Evolutionary conservation across 2,888 invertebrate genomes (phyloP).

Genomic region (Sylvicola fuscatus): DNA sequence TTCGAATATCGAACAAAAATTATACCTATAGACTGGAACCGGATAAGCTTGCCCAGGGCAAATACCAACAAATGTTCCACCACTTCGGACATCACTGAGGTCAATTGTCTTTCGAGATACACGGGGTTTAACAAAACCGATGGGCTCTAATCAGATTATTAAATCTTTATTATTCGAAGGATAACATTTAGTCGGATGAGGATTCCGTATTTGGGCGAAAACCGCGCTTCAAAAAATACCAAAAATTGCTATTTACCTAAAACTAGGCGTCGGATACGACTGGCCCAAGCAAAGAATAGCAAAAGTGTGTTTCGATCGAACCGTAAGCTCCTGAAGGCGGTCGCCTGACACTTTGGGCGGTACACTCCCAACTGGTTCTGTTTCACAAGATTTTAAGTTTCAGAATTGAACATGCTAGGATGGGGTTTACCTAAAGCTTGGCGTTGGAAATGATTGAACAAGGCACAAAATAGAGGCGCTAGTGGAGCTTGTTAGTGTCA

Average conservation of each 20-base stretch:
- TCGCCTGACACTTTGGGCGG: slow-evolving; percentile 27
- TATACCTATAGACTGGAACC: slow-evolving; percentile 43
- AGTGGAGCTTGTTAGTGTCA: slow-evolving; percentile 12
- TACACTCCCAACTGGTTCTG: slow-evolving; percentile 31
- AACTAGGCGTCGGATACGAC: slow-evolving; percentile 31
- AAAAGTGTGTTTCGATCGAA: slow-evolving; percentile 12
- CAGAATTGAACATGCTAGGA: too few relatives aligned
- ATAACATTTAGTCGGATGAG: too few relatives aligned
- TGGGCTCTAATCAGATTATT: slow-evolving; percentile 13
- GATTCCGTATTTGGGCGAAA: too few relatives aligned
- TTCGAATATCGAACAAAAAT: slow-evolving; percentile 14
- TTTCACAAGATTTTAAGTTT: not conserved
- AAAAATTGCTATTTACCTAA: slow-evolving; percentile 24
- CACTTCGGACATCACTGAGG: slow-evolving; percentile 15
- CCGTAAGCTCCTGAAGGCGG: slow-evolving; percentile 31
- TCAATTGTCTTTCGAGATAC: slow-evolving; percentile 20
- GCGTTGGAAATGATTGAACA: slow-evolving; percentile 34
- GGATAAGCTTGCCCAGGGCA: slow-evolving; percentile 32
- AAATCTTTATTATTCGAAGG: too few relatives aligned
- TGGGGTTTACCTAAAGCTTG: slow-evolving; percentile 29
- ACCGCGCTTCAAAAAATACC: too few relatives aligned
- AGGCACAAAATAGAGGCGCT: slow-evolving; percentile 28
- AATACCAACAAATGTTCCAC: slow-evolving; percentile 11
- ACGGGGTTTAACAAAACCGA: slow-evolving; percentile 21
- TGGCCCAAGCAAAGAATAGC: slow-evolving; percentile 33